Evolutionary conservation across 2,888 invertebrate species (phyloP).

Genomic region (Sisyra terminalis): DNA sequence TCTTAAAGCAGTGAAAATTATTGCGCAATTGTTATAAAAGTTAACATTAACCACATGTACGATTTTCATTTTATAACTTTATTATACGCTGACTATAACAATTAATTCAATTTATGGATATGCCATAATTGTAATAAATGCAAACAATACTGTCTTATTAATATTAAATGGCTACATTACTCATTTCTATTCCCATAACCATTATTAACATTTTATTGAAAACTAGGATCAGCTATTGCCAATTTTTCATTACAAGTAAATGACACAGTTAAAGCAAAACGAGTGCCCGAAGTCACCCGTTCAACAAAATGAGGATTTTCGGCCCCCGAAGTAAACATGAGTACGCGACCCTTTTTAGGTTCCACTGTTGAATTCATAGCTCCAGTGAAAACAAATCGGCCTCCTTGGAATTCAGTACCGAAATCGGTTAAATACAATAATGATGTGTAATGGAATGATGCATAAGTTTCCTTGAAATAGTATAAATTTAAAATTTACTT

Average conservation of each 20-base stretch:
- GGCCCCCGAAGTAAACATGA: conserved; percentile 73
- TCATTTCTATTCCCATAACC: too few species aligned
- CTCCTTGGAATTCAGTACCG: conserved; percentile 62
- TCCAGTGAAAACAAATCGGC: conserved; percentile 66
- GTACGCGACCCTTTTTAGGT: conserved; percentile 60
- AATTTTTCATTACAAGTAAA: conserved; percentile 64
- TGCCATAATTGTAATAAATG: too few species aligned
- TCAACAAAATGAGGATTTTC: conserved; percentile 78
- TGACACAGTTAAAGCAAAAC: conserved; percentile 72
- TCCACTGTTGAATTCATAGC: conserved; percentile 46
- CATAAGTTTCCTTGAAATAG: conserved; percentile 57
- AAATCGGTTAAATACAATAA: conserved; percentile 65
- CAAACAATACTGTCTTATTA: too few species aligned
- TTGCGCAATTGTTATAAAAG: too few species aligned
- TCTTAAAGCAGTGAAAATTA: too few species aligned
- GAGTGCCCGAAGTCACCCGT: conserved; percentile 51
- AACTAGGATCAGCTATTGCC: conserved; percentile 43
- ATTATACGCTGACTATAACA: too few species aligned
- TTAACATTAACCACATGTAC: too few species aligned
- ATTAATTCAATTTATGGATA: too few species aligned
- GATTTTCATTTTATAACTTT: too few species aligned
- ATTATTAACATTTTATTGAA: not conserved
- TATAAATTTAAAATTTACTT: not conserved
- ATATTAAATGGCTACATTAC: too few species aligned
- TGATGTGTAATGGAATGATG: conserved; percentile 76